Conservation (phyloP, 2,888 invertebrate genomes). For the Polyommatus icarus region DNA sequence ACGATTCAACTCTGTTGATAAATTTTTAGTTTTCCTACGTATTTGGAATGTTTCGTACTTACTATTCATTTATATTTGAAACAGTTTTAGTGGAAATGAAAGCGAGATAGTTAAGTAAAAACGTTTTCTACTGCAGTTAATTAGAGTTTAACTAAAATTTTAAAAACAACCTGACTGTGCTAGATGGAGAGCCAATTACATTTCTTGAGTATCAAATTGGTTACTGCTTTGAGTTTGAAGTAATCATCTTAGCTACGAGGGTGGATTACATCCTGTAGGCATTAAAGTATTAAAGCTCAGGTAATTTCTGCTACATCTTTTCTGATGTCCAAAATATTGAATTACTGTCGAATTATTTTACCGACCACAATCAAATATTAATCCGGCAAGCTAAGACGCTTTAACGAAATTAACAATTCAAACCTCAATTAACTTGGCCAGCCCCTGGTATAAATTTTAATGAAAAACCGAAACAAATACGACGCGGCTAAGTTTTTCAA, state of each 20-base stretch:
- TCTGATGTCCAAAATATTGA: not conserved
- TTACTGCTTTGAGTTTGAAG: too few relatives aligned
- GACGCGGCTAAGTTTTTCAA: not conserved
- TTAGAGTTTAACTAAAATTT: not conserved
- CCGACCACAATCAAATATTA: conserved; percentile 9
- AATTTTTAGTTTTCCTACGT: not conserved
- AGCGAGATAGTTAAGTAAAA: not conserved
- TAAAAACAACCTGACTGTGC: too few relatives aligned
- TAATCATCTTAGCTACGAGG: not conserved
- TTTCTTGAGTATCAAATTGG: not conserved
- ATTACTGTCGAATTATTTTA: not conserved
- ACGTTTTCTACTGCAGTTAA: not conserved
- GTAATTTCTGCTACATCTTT: not conserved
- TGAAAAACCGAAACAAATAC: conserved; percentile 17
- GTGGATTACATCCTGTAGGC: not conserved
- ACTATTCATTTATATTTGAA: not conserved
- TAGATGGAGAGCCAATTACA: not conserved
- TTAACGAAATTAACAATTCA: conserved; percentile 10
- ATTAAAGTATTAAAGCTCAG: not conserved
- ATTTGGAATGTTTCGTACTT: not conserved
- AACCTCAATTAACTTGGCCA: conserved; percentile 11
- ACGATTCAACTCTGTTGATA: not conserved
- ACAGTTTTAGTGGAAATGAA: not conserved
- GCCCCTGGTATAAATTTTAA: not conserved
- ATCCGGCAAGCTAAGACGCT: not conserved